Evolutionary conservation across 2,888 invertebrate genomes (phyloP), one percentile per base, ranked within the genome.

Genomic region (Drosophila ustulata): DNA sequence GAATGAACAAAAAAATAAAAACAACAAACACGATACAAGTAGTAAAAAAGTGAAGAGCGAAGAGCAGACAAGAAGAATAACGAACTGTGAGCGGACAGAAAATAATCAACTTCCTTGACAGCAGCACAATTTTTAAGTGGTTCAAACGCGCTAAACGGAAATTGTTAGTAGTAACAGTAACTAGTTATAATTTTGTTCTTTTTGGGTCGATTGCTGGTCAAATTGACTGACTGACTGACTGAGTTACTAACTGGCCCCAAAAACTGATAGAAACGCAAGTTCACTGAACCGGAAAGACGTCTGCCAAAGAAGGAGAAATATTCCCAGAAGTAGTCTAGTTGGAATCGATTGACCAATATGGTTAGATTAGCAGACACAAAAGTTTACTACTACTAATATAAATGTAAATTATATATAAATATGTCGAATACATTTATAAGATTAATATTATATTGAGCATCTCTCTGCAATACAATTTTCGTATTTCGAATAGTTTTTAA

Each of bases 61-160:
- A 43, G 18, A 18, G 18, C 18, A 18, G 18, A 7, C 11, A 56
- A 5, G 37, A 13, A 47, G 37, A 13, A 56, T 47, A 56, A 47
- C 39, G 51, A 47, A 55, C 46, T 45, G 47, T 43, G 51, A 52
- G 45, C 47, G 58, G 28, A 6, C 39, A 23, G 49, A 73, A 81
- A 75, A 78, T 82, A 72, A 57, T 47, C 72, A 58, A 77, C 77
- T 84, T 82, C 82, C 82, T 79, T 68, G 65, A 56, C 61, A 45
- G 72, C 57, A 66, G 26, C 47, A 50, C 45, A 50, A 49, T 59
- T 71, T 61, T 63, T 41, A 67, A 75, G 72, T 71, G 72, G 45
- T 43, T 45, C 57, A 30, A 66, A 49, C 50, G 66, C 72, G 61
- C 13, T 62, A 51, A 75, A 53, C 77, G 78, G 78, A 77, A 75